phyloP scores from a whole-genome alignment of 2,888 invertebrate species.

The Drosophila mulleri region DNA sequence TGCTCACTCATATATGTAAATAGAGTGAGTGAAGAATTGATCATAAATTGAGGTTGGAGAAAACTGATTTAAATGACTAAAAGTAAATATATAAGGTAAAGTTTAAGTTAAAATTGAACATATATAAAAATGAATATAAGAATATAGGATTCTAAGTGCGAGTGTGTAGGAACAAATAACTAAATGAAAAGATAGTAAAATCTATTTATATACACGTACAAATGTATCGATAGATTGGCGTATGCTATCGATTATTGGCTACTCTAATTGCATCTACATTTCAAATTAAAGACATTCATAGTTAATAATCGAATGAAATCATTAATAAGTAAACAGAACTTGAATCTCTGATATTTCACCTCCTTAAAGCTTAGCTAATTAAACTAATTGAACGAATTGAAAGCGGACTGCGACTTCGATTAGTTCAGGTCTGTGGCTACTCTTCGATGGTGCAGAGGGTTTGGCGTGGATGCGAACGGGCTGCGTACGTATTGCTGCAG shows the following conservation, averaged over 20 bases:
- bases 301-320: neutral
- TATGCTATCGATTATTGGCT: neutral
- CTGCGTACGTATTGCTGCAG: slow-evolving; percentile 52
- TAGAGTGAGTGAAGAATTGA: too few relatives aligned
- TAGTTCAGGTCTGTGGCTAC: slow-evolving; percentile 32
- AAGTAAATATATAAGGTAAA: too few relatives aligned
- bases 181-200: neutral
- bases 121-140: too few relatives aligned
- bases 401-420: neutral
- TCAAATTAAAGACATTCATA: neutral
- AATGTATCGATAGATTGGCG: too few relatives aligned
- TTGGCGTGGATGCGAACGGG: slow-evolving; percentile 63
- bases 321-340: neutral
- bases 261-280: neutral
- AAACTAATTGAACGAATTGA: neutral
- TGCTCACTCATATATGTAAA: too few relatives aligned
- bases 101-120: too few relatives aligned
- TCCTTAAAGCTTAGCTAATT: neutral
- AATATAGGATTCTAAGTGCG: too few relatives aligned
- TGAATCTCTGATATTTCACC: neutral
- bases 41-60: too few relatives aligned
- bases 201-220: too few relatives aligned
- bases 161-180: slow-evolving; percentile 35
- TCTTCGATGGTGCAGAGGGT: slow-evolving; percentile 82
- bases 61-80: too few relatives aligned